A percentile compares a stretch with the other conserved stretches of the same genome.
These are phyloP conservation scores for Gastrophryne carolinensis DNA, from an alignment of 2,797 vertebrate genomes.

Conservation along the genomic window DNA sequence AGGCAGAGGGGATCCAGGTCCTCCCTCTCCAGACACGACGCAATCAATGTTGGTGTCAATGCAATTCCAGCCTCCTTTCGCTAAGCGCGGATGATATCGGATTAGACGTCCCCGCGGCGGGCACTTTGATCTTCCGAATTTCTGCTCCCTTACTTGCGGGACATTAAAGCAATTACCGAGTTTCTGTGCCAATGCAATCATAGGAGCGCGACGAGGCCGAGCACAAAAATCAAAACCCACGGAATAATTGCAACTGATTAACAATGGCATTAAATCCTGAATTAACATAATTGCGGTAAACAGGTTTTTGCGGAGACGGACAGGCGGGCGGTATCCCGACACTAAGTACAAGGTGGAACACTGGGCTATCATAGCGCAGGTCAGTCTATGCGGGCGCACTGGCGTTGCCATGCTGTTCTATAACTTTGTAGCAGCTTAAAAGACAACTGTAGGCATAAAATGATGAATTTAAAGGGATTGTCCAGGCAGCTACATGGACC, in stretches of 20 bases:
- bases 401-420: too few relatives aligned
- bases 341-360: background rate
- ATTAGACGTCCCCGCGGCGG: background rate
- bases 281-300: background rate
- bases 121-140: background rate
- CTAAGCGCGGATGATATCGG: slow-evolving; percentile 18
- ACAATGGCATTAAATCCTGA: background rate
- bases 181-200: background rate
- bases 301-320: background rate
- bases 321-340: background rate
- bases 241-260: background rate
- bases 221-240: too few relatives aligned
- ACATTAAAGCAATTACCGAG: background rate
- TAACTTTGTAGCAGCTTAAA: too few relatives aligned
- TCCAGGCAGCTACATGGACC: too few relatives aligned
- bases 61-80: slow-evolving; percentile 4
- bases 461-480: too few relatives aligned
- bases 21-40: background rate
- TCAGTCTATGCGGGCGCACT: too few relatives aligned
- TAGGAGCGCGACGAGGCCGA: background rate
- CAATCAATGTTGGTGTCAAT: slow-evolving; percentile 23
- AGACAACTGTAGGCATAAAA: too few relatives aligned
- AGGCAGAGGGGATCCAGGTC: background rate
- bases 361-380: background rate
- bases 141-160: background rate